These are phyloP conservation scores for Aelia acuminata DNA, from an alignment of 2,888 invertebrate genomes.

Conservation along the genomic window DNA sequence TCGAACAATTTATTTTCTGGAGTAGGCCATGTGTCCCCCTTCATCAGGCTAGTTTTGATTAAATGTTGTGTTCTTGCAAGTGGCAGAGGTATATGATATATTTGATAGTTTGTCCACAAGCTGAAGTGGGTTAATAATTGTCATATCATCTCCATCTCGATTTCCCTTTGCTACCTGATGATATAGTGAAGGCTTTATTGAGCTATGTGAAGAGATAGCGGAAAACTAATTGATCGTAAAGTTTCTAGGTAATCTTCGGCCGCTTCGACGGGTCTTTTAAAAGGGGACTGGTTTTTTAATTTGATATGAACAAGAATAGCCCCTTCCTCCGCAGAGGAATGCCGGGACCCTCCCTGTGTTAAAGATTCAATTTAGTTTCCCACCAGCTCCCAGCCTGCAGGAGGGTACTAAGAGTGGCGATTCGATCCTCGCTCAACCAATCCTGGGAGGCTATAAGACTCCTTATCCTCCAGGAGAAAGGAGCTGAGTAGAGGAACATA, in stretches of 20 bases:
- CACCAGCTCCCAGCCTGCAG: neutral
- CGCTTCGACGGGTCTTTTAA: neutral
- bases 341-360: neutral
- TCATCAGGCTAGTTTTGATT: too few relatives aligned
- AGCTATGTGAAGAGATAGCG: neutral
- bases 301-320: neutral
- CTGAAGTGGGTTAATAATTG: too few relatives aligned
- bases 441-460: neutral
- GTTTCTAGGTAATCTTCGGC: neutral
- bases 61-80: too few relatives aligned
- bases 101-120: too few relatives aligned
- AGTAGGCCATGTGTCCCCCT: too few relatives aligned
- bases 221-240: neutral
- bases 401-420: neutral
- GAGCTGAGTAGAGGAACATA: neutral
- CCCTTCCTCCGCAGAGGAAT: neutral
- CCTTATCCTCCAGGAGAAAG: neutral
- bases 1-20: too few relatives aligned
- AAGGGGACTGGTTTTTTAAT: conserved; percentile 17
- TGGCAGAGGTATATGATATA: too few relatives aligned
- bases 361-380: neutral
- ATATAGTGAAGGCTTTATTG: neutral
- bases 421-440: neutral
- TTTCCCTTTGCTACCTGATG: neutral
- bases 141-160: neutral